These are phyloP conservation scores for Neoaliturus tenellus DNA, from an alignment of 2,888 invertebrate species.

Conservation along the genomic window DNA sequence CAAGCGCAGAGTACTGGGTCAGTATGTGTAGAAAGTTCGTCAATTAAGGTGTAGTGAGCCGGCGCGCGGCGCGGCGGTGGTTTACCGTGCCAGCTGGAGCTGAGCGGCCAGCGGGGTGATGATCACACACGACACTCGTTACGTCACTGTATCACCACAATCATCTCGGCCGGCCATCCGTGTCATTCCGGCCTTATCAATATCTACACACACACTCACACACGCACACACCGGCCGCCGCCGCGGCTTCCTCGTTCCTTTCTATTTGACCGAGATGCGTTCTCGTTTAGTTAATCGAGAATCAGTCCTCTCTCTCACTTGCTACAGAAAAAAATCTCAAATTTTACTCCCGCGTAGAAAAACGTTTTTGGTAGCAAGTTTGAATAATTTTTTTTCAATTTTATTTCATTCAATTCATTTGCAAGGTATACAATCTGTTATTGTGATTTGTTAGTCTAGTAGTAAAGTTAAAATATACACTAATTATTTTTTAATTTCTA, in stretches of 20 bases:
- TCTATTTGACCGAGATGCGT: neutral
- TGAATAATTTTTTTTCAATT: no score
- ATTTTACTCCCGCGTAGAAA: no score
- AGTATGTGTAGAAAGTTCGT: neutral
- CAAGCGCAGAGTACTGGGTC: neutral
- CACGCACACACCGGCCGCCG: neutral
- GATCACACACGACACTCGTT: neutral
- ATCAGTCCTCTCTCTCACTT: neutral
- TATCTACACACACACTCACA: neutral
- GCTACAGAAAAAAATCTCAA: no score
- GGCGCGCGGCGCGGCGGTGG: neutral
- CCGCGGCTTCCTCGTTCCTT: constrained; percentile 6
- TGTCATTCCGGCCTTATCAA: neutral
- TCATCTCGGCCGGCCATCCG: neutral
- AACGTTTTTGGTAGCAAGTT: no score
- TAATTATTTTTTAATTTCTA: no score
- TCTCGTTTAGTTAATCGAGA: neutral
- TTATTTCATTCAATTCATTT: no score
- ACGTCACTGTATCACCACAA: neutral
- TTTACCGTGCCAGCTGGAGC: neutral
- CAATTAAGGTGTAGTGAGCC: constrained; percentile 1
- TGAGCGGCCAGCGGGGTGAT: no score
- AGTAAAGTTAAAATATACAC: no score
- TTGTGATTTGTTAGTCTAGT: no score
- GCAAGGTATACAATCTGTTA: no score